Evolutionary conservation across 2,888 invertebrate genomes (phyloP), one percentile per base, ranked within the genome.

Genomic region (Enchytraeus crypticus): DNA sequence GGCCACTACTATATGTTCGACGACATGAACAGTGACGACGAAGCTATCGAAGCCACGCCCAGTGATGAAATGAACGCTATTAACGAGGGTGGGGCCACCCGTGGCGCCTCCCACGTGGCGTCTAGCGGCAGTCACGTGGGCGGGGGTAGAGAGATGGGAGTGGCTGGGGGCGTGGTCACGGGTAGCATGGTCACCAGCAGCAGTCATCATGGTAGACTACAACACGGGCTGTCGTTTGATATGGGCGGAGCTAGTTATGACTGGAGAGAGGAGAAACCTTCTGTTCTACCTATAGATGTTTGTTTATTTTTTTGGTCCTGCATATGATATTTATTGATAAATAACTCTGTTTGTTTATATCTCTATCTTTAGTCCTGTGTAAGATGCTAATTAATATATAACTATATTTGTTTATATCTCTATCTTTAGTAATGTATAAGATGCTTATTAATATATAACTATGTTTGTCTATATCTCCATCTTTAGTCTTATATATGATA

Each of bases 1-100:
- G 97, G 97, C 26, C 97, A 98, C 81, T 97, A 98, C 82, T 97
- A 95, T 82, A 93, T 98, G 92, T 98, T 98, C 82, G 95, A 96
- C 74, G 93, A 95, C 70, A 85, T 89, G 74, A 69, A 71, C 4
- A 88, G 88, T 72, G 88, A 89, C 72, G 88, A 89, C 70, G 65
- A 67, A 27, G 65, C 54, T 26, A 34, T 34, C 34, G 60, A 60
- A 51, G 45, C 38, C 38, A 32, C 27, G 34, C 47, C 49, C 2
- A 47, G n/a, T n/a, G 11, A 14, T 43, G 14, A 11, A n/a, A 60
- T 23, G 3, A 64, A 65, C 34, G 56, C 18, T 21, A n/a, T 68
- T 2, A 57, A 64, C 11, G 64, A 59, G 0, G 69, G 69, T 21
- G 66, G 67, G 4, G 69, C 70, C 8, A 69, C 67, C 0, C 64